Base-by-base conservation (phyloP, 2,113 vertebrate genomes). In the Oophaga pumilio region DNA sequence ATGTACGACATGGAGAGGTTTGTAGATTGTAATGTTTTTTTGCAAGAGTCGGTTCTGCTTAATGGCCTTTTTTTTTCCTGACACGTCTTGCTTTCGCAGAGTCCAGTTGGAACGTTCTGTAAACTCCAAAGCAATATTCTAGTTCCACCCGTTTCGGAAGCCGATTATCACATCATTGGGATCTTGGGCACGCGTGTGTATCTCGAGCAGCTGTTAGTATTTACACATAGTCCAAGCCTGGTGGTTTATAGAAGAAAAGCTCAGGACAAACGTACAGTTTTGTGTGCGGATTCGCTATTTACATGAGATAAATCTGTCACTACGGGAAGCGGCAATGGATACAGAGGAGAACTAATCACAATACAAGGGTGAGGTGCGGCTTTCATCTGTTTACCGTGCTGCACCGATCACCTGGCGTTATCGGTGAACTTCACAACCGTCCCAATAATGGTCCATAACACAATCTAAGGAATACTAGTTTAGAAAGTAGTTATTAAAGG, bases 241-340 rank as follows among this genome's bases (percentile, higher is more conserved):
- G 10, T 68, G 62, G 13, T 28, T 84, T 71, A 71, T 56, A 50
- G 73, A 59, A 84, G 52, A 12, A 73, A 84, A 33, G 52, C 28
- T 76, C 6, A 0, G 15, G 24, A 73, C 17, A 60, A 0, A 57
- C 64, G 53, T 59, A 53, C 13, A 33, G 33, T 18, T 9, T 56
- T 24, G 56, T 80, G 64, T 73, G 66, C 18, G 50, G 15, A 59
- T n/a, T 6, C 22, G 11, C 60, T 86, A 53, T 86, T 69, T 86
- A 86, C 84, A 49, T 20, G n/a, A 79, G 85, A 86, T 86, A 78
- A 86, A 69, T 43, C 17, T 86, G 85, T 79, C 85, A 79, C 82
- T 11, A 52, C 81, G 53, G 22, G 49, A 66, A 77, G 60, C 49
- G 1, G 18, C 15, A 52, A 26, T 69, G 60, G 52, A 33, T 62